Evolutionary conservation across 1,140 invertebrate species (phyloP), one percentile per base, ranked within the genome.

Genomic region (Ectropis grisescens): DNA sequence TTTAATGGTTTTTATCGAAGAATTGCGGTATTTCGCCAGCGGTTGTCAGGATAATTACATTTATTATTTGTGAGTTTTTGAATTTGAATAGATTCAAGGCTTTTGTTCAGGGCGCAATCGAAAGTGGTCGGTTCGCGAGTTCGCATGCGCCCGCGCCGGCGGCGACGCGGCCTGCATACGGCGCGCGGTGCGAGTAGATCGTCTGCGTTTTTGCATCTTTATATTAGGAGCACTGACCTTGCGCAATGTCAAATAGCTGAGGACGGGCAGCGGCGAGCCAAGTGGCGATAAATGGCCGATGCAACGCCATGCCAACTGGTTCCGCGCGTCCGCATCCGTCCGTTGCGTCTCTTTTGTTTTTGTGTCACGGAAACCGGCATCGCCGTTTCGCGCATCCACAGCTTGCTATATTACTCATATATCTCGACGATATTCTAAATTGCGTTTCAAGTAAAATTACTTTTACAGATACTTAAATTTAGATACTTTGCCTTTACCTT

Each of bases 201-300:
- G 35, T 32, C 39, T 38, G 30, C 45, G 49, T 65, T 69, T 72
- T 76, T 76, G 69, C 71, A 76, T 79, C 64, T 75, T 74, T 74
- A 74, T 70, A 79, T 76, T 71, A 76, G 71, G 75, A 80, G 55
- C 71, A 80, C 71, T 80, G 70, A 76, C 75, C 75, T 80, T 80
- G 62, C 61, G 58, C 75, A 80, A 80, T 80, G 75, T 80, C 75
- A 75, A 76, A 80, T 80, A 74, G 71, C 57, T 80, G 61, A 66
- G 64, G 59, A 55, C 56, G 51, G 58, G 48, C 59, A n/a, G 41
- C 37, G 41, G 32, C 28, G 35, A 42, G 46, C 48, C 48, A 43
- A 45, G 37, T 41, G 16, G 34, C 37, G 40, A 42, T 40, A 49
- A 37, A 43, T 43, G 40, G n/a, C 28, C 54, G 56, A 51, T 66